Evolutionary conservation across 1,140 invertebrate genomes (phyloP).

Genomic region (Apis cerana): DNA sequence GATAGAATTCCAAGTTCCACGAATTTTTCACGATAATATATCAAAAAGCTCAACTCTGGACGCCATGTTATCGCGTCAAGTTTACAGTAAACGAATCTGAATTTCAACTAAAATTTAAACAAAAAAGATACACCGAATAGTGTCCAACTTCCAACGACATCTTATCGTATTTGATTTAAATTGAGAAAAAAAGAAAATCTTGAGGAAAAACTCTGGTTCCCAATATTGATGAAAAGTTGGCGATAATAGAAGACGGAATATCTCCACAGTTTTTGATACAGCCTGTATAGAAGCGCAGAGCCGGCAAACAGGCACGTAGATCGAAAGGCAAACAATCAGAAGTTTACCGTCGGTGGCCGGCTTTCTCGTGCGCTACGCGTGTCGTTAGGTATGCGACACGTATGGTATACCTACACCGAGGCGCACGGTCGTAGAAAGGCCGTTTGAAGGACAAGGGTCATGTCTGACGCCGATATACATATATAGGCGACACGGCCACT

Average conservation of each 20-base stretch:
- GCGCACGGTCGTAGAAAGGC: conserved; percentile 68
- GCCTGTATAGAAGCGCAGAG: neutral
- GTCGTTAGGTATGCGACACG: conserved; percentile 66
- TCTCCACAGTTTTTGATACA: neutral
- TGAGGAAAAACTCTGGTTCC: too few species aligned
- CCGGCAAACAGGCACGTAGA: neutral
- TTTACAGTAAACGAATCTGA: neutral
- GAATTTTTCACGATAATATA: neutral
- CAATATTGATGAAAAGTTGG: neutral
- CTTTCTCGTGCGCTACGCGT: conserved; percentile 57
- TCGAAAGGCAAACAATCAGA: conserved; percentile 47
- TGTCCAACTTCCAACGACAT: too few species aligned
- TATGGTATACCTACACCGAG: conserved; percentile 53
- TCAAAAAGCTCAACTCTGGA: neutral
- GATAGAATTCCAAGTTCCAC: too few species aligned
- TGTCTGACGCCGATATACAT: conserved; percentile 56
- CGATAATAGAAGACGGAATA: neutral
- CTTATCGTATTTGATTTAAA: neutral
- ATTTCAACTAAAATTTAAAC: neutral
- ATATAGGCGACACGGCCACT: conserved; percentile 53
- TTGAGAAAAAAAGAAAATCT: neutral
- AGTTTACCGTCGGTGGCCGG: conserved; percentile 53
- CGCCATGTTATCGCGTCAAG: neutral
- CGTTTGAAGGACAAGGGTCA: conserved; percentile 76
- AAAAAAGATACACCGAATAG: too few species aligned